Evolutionary conservation across 2,797 vertebrate genomes (phyloP).

Genomic region (Rhynchonycteris naso): DNA sequence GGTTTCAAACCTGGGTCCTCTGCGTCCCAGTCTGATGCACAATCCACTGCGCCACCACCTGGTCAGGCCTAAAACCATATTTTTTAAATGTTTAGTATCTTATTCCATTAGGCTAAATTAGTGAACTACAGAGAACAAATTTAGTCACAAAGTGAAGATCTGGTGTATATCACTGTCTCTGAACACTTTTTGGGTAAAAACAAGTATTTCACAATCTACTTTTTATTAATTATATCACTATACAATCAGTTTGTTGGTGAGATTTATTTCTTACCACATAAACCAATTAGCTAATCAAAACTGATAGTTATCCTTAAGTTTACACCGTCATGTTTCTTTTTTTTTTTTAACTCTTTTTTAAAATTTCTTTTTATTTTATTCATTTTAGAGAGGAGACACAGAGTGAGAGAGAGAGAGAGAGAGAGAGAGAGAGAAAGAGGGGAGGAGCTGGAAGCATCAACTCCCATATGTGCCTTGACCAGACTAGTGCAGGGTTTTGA

Average conservation of each 20-base stretch:
- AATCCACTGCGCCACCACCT: no score
- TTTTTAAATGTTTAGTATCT: slow-evolving; percentile 20
- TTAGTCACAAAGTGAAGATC: neutral
- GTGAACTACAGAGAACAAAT: neutral
- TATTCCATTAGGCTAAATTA: neutral
- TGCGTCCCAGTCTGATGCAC: no score
- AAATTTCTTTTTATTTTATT: no score
- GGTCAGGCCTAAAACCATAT: neutral
- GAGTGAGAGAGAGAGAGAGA: no score
- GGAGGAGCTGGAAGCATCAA: no score
- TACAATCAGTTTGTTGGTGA: neutral
- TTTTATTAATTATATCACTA: neutral
- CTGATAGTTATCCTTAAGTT: neutral
- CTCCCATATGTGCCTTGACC: no score
- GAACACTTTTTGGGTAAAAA: neutral
- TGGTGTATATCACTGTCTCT: neutral
- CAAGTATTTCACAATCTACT: neutral
- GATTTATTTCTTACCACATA: slow-evolving; percentile 18
- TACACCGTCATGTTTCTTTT: neutral
- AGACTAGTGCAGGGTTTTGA: no score
- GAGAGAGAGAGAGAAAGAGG: no score
- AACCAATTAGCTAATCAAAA: neutral
- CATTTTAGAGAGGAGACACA: no score
- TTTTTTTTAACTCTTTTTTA: no score
- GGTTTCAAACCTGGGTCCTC: no score